Percentiles rank a stretch among this genome's conserved stretches.
These are phyloP conservation scores for Sardina pilchardus DNA, from an alignment of 2,113 vertebrate genomes.

Conservation along the genomic window DNA sequence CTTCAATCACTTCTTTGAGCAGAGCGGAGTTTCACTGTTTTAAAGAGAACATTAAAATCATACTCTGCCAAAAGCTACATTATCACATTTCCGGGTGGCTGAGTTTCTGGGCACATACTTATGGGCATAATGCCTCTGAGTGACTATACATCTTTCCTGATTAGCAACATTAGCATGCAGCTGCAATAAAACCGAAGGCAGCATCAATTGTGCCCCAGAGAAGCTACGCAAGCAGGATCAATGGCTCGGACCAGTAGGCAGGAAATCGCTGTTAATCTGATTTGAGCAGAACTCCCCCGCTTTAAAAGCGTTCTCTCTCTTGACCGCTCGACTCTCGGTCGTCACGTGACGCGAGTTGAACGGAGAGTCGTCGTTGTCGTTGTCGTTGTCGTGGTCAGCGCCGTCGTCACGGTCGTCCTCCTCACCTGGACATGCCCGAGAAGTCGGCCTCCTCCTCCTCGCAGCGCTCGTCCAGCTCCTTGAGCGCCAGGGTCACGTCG, in stretches of 20 bases:
- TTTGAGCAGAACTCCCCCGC: neutral
- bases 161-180: neutral
- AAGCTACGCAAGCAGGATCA: neutral
- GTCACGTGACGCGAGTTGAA: neutral
- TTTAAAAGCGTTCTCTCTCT: neutral
- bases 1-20: too few relatives aligned
- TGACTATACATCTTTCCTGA: neutral
- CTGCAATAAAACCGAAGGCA: neutral
- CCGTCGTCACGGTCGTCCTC: neutral
- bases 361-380: neutral
- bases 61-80: neutral
- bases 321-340: neutral
- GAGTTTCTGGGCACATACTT: neutral
- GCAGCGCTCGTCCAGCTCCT: slow-evolving; percentile 93
- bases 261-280: neutral
- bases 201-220: neutral
- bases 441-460: slow-evolving; percentile 95
- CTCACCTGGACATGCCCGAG: slow-evolving; percentile 89
- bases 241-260: neutral
- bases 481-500: slow-evolving; percentile 92
- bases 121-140: neutral
- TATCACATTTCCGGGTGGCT: neutral
- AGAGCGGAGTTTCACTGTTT: too few relatives aligned
- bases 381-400: too few relatives aligned
- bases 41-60: neutral